phyloP scores from a whole-genome alignment of 2,888 invertebrate species.

The Pterostichus niger region DNA sequence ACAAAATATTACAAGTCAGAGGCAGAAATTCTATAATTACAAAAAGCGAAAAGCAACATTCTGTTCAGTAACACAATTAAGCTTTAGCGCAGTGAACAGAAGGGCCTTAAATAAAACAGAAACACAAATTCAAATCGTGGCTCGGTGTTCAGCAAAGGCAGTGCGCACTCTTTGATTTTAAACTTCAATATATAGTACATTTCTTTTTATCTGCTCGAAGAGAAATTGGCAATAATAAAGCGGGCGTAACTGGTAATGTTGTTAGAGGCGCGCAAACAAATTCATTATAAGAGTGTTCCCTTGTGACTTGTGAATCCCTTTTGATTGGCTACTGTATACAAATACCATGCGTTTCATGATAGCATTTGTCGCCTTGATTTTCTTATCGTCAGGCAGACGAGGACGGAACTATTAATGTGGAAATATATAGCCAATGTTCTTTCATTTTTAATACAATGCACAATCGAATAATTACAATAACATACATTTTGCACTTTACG shows the following conservation, averaged over 20 bases:
- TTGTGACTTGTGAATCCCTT: slow-evolving; percentile 69
- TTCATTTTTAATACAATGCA: slow-evolving; percentile 6
- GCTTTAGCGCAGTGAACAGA: slow-evolving; percentile 56
- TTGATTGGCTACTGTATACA: slow-evolving; percentile 69
- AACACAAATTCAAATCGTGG: slow-evolving; percentile 63
- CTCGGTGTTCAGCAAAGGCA: slow-evolving; percentile 44
- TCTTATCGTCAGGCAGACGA: neutral
- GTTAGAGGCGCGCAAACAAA: slow-evolving; percentile 70
- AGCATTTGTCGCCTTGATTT: slow-evolving; percentile 52
- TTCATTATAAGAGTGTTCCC: slow-evolving; percentile 70
- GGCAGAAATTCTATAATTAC: slow-evolving; percentile 61
- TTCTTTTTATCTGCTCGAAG: slow-evolving; percentile 63
- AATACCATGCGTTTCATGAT: slow-evolving; percentile 36
- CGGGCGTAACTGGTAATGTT: slow-evolving; percentile 61
- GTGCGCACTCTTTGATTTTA: slow-evolving; percentile 63
- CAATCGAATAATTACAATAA: no score
- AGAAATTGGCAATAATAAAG: slow-evolving; percentile 60
- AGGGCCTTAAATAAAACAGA: slow-evolving; percentile 62
- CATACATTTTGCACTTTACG: no score
- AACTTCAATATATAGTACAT: slow-evolving; percentile 63
- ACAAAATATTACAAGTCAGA: slow-evolving; percentile 36
- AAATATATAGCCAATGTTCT: neutral
- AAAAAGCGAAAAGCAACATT: slow-evolving; percentile 64
- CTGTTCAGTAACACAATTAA: slow-evolving; percentile 65
- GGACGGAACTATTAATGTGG: neutral